Percentiles rank a stretch among this genome's conserved stretches.
Evolutionary conservation across 2,888 invertebrate species (phyloP).

Genomic region (Euclidia mi): DNA sequence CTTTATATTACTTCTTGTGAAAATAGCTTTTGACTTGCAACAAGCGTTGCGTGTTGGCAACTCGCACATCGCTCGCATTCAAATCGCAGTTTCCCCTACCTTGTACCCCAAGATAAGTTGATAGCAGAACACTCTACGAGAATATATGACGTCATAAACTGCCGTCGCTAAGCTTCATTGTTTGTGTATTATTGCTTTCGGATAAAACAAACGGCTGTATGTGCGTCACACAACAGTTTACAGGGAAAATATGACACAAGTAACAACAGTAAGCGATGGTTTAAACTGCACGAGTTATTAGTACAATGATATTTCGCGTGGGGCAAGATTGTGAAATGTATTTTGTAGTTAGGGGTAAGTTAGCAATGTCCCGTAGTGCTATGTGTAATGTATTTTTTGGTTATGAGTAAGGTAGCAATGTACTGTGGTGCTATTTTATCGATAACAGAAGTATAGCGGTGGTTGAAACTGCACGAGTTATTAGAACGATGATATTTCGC

Average conservation of each 20-base stretch:
- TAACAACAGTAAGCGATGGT: neutral
- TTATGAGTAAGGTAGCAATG: no score
- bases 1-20: no score
- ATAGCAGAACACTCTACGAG: slow-evolving; percentile 59
- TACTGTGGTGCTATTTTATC: no score
- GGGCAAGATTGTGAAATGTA: neutral
- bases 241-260: slow-evolving; percentile 25
- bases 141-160: slow-evolving; percentile 77
- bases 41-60: no score
- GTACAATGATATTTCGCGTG: neutral
- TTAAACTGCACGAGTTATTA: slow-evolving; percentile 2
- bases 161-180: slow-evolving; percentile 69
- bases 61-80: no score
- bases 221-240: slow-evolving; percentile 25
- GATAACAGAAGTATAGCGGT: neutral
- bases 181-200: slow-evolving; percentile 69
- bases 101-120: slow-evolving; percentile 28
- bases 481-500: neutral
- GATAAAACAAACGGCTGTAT: slow-evolving; percentile 66
- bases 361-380: no score
- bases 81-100: no score
- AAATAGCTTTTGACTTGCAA: no score
- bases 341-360: no score
- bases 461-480: slow-evolving; percentile 2
- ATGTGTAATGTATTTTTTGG: no score